phyloP scores from a whole-genome alignment of 2,888 invertebrate genomes.

The Sympetrum striolatum region DNA sequence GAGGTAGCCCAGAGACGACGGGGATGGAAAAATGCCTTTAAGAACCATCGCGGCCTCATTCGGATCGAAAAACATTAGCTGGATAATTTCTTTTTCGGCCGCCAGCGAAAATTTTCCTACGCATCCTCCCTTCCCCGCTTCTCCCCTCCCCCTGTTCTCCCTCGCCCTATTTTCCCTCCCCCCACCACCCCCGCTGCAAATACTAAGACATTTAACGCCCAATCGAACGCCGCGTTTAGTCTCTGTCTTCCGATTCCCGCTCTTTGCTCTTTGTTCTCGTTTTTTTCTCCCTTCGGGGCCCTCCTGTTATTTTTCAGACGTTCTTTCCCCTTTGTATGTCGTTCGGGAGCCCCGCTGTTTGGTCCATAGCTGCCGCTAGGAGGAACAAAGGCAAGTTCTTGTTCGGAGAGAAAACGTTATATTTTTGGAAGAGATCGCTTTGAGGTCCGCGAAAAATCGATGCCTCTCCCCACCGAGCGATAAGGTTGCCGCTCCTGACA shows the following conservation, averaged over 20 bases:
- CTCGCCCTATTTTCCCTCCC: too few relatives aligned
- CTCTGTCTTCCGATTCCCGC: not conserved
- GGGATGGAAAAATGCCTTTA: not conserved
- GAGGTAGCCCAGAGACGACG: not conserved
- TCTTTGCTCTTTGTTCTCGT: not conserved
- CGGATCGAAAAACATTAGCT: not conserved
- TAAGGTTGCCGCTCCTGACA: not conserved
- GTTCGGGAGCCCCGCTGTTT: slow-evolving; percentile 21
- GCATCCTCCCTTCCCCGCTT: not conserved
- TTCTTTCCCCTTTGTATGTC: slow-evolving; percentile 39
- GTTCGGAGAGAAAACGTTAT: slow-evolving; percentile 25
- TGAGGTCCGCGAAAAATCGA: slow-evolving; percentile 37
- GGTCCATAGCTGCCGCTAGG: slow-evolving; percentile 14
- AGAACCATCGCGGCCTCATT: not conserved
- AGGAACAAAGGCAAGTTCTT: slow-evolving; percentile 22
- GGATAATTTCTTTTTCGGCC: not conserved
- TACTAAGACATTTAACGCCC: slow-evolving; percentile 17
- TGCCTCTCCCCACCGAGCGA: not conserved
- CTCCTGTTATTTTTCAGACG: slow-evolving; percentile 35
- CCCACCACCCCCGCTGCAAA: not conserved
- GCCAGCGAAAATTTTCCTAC: not conserved
- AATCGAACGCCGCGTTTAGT: not conserved
- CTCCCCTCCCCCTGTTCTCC: too few relatives aligned
- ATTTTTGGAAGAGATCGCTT: slow-evolving; percentile 34
- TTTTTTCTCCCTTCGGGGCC: not conserved